Evolutionary conservation across 2,888 invertebrate genomes (phyloP).

Genomic region (Pseudolycoriella hygida): DNA sequence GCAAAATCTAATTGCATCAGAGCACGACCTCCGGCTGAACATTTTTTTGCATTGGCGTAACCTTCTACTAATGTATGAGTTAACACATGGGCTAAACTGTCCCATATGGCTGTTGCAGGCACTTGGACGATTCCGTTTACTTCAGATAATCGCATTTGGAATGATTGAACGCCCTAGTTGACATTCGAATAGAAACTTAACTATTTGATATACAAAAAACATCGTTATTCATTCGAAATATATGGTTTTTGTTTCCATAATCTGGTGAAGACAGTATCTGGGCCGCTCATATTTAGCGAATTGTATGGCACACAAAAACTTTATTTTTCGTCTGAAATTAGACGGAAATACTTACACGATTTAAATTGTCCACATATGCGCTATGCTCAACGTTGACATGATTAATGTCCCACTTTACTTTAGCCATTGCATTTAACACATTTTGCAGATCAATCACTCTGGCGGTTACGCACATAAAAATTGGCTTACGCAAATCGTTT

Average conservation of each 20-base stretch:
- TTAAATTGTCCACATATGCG: conserved; percentile 62
- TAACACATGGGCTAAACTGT: conserved; percentile 68
- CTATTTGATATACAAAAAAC: conserved; percentile 1
- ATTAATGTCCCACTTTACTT: conserved; percentile 89
- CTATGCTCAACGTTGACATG: conserved; percentile 92
- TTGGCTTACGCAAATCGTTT: conserved; percentile 58
- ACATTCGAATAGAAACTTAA: not conserved
- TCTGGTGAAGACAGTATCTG: too few relatives aligned
- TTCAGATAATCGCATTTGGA: conserved; percentile 59
- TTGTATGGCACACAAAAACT: not conserved
- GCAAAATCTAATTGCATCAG: conserved; percentile 97
- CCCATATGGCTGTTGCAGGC: conserved; percentile 63
- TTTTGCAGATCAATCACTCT: conserved; percentile 60
- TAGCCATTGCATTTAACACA: conserved; percentile 69
- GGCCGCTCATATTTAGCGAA: not conserved
- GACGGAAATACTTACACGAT: conserved; percentile 38
- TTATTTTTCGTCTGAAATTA: too few relatives aligned
- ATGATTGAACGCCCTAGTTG: conserved; percentile 38
- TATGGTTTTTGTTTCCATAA: too few relatives aligned
- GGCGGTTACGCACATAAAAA: conserved; percentile 73
- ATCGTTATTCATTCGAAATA: too few relatives aligned
- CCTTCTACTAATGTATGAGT: conserved; percentile 86
- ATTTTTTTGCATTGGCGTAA: conserved; percentile 79
- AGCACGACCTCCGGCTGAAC: conserved; percentile 89
- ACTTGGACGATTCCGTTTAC: conserved; percentile 52